Evolutionary conservation across 2,113 vertebrate species (phyloP).

Genomic region (Rhea pennata): DNA sequence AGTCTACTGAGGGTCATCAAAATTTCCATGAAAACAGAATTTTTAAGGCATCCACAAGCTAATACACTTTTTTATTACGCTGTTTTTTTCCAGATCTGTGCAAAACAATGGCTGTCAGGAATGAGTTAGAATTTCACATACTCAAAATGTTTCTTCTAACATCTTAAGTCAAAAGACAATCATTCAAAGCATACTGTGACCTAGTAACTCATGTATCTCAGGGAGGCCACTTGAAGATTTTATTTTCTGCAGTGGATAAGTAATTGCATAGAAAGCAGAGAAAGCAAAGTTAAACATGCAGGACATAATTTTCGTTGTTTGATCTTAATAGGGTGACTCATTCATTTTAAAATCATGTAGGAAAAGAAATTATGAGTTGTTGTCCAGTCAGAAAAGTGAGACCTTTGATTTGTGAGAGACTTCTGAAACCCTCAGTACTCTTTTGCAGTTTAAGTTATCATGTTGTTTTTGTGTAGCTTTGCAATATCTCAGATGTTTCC

Average conservation of each 20-base stretch:
- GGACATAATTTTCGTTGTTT: not conserved
- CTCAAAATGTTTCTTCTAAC: not conserved
- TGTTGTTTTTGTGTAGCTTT: not conserved
- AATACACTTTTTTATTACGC: not conserved
- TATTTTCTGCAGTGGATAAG: not conserved
- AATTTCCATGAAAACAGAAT: not conserved
- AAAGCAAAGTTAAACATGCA: not conserved
- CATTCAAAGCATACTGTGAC: not conserved
- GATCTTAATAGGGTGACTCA: not conserved
- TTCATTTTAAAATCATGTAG: not conserved
- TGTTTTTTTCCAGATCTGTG: not conserved
- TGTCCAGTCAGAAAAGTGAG: not conserved
- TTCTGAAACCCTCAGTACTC: not conserved
- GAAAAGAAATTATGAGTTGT: not conserved
- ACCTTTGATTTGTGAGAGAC: not conserved
- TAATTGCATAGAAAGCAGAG: not conserved
- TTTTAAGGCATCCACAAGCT: not conserved
- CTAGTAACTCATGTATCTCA: not conserved
- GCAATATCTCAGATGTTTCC: not conserved
- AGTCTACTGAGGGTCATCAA: not conserved
- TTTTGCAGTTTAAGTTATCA: not conserved
- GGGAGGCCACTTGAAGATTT: not conserved
- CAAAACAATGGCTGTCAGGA: not conserved
- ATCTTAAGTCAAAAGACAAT: not conserved
- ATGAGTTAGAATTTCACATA: not conserved